Evolutionary conservation across 1,140 invertebrate species (phyloP), one percentile per base, ranked within the genome.

Genomic region (Drosophila micromelanica): DNA sequence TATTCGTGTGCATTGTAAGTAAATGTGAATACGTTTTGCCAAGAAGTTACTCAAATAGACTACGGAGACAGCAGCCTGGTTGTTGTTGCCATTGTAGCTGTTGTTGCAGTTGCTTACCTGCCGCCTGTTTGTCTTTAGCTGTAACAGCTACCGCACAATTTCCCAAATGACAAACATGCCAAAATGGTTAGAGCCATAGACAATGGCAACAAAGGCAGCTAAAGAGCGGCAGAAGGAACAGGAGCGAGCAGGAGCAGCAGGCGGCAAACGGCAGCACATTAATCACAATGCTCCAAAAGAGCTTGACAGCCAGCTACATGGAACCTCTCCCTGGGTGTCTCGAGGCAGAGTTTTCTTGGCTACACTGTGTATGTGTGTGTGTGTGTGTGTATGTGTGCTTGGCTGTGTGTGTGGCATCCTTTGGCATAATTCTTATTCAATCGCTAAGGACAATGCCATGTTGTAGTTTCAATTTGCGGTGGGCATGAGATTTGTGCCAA

Each of bases 361-460:
- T 27, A 20, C 5, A 27, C 27, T 27, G 1, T 6, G 5, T 57
- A 45, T 60, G 6, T 60, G 38, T 60, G 3, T 51, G 6, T 60
- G 38, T 60, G 1, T 51, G 11, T 48, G 2, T 62, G 23, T 38
- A 27, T 52, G 35, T 52, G 35, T 55, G 23, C 54, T 30, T 63
- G 37, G 40, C 57, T 78, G 49, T 73, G 63, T 89, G 80, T 84
- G 85, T 85, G 85, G 82, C 75, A 89, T 90, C 84, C 84, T 89
- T 73, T 89, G 84, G 85, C 85, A 89, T 90, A 89, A 89, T 89
- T 89, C 84, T 85, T 89, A 89, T 90, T 90, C 84, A 89, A 89
- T 89, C 80, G 85, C 52, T 82, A 89, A 87, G 82, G 82, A 87
- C 82, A 87, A 87, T 87, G 82, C 75, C 78, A 82, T 69, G 79